These are phyloP conservation scores for Noturus placidus DNA, from an alignment of 2,113 vertebrate genomes.

Conservation along the genomic window DNA sequence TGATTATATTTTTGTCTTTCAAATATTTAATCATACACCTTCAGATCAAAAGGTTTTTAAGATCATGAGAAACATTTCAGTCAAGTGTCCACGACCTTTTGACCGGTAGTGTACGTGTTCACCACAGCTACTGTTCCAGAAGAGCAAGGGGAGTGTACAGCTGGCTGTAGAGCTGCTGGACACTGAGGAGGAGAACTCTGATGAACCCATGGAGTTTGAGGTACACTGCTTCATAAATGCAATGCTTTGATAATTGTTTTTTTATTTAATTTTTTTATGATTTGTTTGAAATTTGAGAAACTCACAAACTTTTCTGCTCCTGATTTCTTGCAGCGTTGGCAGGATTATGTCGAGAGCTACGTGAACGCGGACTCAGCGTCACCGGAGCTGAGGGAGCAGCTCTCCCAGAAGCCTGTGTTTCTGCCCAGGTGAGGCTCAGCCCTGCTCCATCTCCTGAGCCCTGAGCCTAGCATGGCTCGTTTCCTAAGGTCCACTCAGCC, in stretches of 20 bases:
- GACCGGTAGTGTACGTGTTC: background rate
- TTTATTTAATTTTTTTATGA: background rate
- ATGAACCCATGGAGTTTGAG: constrained; percentile 94
- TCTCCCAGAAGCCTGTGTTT: constrained; percentile 98
- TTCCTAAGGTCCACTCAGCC: constrained; percentile 35
- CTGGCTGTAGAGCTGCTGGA: constrained; percentile 93
- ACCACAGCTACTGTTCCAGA: constrained; percentile 86
- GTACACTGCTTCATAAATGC: constrained; percentile 61
- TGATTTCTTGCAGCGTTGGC: constrained; percentile 83
- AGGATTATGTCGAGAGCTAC: constrained; percentile 93
- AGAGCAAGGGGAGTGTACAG: constrained; percentile 86
- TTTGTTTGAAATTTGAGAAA: background rate
- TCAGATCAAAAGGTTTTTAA: too few species aligned
- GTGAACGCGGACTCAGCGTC: constrained; percentile 94
- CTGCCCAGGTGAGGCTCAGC: constrained; percentile 87
- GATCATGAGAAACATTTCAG: too few species aligned
- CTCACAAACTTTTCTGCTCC: background rate
- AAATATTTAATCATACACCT: too few species aligned
- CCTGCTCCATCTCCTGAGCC: constrained; percentile 50
- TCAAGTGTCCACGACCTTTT: too few species aligned
- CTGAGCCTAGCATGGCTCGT: constrained; percentile 44
- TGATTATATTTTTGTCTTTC: too few species aligned
- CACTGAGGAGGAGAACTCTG: constrained; percentile 95
- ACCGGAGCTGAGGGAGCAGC: constrained; percentile 93
- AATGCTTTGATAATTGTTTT: background rate